Evolutionary conservation across 1,140 invertebrate species (phyloP).

Genomic region (Andricus grossulariae): DNA sequence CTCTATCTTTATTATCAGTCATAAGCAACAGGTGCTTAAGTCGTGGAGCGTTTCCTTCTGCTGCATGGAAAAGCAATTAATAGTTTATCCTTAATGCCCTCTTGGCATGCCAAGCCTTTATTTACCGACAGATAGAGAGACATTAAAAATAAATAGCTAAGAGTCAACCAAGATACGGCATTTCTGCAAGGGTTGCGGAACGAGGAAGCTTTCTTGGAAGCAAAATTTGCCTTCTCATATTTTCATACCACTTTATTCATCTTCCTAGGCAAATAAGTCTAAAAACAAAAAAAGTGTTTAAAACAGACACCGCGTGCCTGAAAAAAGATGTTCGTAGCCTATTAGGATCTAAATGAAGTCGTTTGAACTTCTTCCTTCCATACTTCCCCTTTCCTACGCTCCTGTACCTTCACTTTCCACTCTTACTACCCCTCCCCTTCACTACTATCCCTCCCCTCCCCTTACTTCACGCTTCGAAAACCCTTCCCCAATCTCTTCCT

Average conservation of each 20-base stretch:
- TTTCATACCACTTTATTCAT: constrained; percentile 6
- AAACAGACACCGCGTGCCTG: too few species aligned
- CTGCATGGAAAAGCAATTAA: constrained; percentile 63
- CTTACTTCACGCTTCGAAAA: too few species aligned
- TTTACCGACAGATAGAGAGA: constrained; percentile 43
- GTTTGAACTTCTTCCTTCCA: too few species aligned
- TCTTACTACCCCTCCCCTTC: too few species aligned
- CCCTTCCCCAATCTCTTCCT: too few species aligned
- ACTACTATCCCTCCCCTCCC: too few species aligned
- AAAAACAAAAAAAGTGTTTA: not conserved
- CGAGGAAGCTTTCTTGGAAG: constrained; percentile 8
- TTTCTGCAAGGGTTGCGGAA: constrained; percentile 13
- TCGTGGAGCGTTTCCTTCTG: constrained; percentile 48
- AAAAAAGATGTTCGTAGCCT: too few species aligned
- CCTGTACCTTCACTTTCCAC: too few species aligned
- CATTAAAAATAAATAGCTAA: constrained; percentile 25
- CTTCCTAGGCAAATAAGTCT: not conserved
- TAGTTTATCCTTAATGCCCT: constrained; percentile 64
- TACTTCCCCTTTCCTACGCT: too few species aligned
- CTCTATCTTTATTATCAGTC: constrained; percentile 17
- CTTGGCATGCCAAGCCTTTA: constrained; percentile 64
- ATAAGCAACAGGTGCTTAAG: constrained; percentile 49
- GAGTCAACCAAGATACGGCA: not conserved
- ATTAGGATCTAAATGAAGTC: too few species aligned
- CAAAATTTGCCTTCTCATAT: not conserved